Percentiles rank a stretch among this genome's conserved stretches.
phyloP scores from a whole-genome alignment of 2,888 invertebrate species.

The Suillia variegata region DNA sequence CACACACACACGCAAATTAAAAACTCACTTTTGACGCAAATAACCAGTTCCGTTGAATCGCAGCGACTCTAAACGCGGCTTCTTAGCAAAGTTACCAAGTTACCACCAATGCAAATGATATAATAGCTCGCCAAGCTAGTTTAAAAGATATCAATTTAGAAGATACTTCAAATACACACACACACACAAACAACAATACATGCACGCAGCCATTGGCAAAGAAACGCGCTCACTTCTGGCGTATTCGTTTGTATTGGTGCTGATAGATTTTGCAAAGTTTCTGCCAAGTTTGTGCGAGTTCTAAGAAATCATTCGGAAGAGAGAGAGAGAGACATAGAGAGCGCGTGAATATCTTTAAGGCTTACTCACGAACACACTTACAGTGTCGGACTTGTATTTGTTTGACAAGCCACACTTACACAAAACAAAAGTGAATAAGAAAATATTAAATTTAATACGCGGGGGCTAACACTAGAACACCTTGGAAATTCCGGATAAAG shows the following conservation, averaged over 20 bases:
- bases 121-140: slow-evolving; percentile 13
- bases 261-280: no score
- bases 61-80: neutral
- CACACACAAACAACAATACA: no score
- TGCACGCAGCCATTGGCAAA: no score
- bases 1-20: neutral
- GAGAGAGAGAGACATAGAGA: no score
- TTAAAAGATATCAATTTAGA: neutral
- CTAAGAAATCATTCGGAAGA: no score
- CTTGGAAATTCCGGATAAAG: slow-evolving; percentile 36
- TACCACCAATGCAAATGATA: slow-evolving; percentile 10
- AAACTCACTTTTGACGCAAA: slow-evolving; percentile 1
- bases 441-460: no score
- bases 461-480: slow-evolving; percentile 40
- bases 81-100: neutral
- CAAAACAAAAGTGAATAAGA: no score
- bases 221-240: neutral
- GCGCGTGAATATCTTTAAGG: no score
- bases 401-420: no score
- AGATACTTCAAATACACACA: neutral
- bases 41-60: neutral
- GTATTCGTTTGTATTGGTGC: neutral
- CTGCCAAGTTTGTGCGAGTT: no score
- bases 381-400: no score
- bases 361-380: no score